phyloP scores from a whole-genome alignment of 2,888 invertebrate species.

The Lypha dubia region DNA sequence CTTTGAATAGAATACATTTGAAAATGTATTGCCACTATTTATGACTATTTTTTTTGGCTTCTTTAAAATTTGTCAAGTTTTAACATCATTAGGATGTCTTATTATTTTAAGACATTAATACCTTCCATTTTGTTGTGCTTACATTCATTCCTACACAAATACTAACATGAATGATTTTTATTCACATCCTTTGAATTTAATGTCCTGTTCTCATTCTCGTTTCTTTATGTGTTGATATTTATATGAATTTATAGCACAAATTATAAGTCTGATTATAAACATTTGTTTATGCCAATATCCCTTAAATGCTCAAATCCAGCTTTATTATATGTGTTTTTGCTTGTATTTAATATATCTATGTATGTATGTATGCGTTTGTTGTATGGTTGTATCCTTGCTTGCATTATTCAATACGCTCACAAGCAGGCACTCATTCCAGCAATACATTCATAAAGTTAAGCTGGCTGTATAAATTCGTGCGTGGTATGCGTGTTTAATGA shows the following conservation, averaged over 20 bases:
- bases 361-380: too few species aligned
- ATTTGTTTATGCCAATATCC: constrained; percentile 61
- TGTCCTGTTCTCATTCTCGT: neutral
- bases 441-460: constrained; percentile 52
- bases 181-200: neutral
- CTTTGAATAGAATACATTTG: too few species aligned
- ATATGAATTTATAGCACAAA: constrained; percentile 44
- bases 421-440: neutral
- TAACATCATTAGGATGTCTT: constrained; percentile 44
- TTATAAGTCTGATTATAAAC: constrained; percentile 62
- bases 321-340: neutral
- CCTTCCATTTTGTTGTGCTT: constrained; percentile 54
- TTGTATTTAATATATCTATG: too few species aligned
- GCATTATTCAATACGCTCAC: constrained; percentile 23
- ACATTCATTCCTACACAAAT: neutral
- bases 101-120: constrained; percentile 63
- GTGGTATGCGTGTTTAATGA: constrained; percentile 80
- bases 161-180: constrained; percentile 36
- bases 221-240: neutral
- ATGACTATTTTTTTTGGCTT: neutral
- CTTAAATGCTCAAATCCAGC: neutral
- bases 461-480: constrained; percentile 62
- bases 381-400: constrained; percentile 2
- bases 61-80: constrained; percentile 37
- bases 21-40: too few species aligned